Percentiles rank a stretch among this genome's conserved stretches.
Evolutionary conservation across 2,113 vertebrate genomes (phyloP).

Genomic region (Oncorhynchus gorbuscha): DNA sequence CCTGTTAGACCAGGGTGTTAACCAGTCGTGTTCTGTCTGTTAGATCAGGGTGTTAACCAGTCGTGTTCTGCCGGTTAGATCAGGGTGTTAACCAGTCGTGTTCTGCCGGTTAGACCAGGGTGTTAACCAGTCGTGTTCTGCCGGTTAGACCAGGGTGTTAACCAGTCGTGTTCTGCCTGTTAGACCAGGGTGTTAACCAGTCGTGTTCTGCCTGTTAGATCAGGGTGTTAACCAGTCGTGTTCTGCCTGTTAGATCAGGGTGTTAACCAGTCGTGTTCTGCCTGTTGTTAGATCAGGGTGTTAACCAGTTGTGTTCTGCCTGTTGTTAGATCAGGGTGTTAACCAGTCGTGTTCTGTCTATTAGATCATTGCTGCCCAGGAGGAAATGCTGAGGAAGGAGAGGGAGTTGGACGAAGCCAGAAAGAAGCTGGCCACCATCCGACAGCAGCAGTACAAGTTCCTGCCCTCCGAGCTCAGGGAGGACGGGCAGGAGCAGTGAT

Average conservation of each 20-base stretch:
- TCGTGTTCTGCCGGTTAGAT: too few species aligned
- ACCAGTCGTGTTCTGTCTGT: too few species aligned
- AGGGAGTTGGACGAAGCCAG: slow-evolving; percentile 91
- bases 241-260: slow-evolving; percentile 58
- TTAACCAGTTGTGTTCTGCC: background rate
- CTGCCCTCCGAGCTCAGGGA: slow-evolving; percentile 92
- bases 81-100: too few species aligned
- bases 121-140: too few species aligned
- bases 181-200: too few species aligned
- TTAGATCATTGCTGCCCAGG: slow-evolving; percentile 96
- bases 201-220: slow-evolving; percentile 75
- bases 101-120: too few species aligned
- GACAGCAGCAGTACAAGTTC: slow-evolving; percentile 98
- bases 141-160: too few species aligned
- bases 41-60: too few species aligned
- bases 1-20: too few species aligned
- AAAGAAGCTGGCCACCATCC: slow-evolving; percentile 92
- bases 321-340: background rate
- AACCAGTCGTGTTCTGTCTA: background rate
- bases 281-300: too few species aligned
- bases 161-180: background rate
- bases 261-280: too few species aligned
- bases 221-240: slow-evolving; percentile 40
- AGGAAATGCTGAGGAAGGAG: slow-evolving; percentile 97
- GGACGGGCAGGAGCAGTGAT: slow-evolving; percentile 78